A percentile compares a stretch with the other conserved stretches of the same genome.
phyloP scores from a whole-genome alignment of 2,888 invertebrate species.

The Chalcis sispes region DNA sequence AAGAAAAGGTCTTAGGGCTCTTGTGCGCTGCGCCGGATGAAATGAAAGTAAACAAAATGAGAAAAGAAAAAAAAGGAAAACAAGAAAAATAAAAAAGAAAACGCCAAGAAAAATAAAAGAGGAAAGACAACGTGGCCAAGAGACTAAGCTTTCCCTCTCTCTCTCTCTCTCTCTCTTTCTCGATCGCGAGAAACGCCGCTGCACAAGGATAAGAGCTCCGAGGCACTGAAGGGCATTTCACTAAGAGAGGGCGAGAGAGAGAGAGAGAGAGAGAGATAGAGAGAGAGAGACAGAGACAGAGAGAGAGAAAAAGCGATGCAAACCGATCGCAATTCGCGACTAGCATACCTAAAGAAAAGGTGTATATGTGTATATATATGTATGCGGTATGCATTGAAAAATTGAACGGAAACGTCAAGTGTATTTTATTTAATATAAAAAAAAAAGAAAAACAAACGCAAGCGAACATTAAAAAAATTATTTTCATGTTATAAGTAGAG shows the following conservation, averaged over 20 bases:
- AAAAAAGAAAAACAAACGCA: too few relatives aligned
- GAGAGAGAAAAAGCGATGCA: conserved; percentile 32
- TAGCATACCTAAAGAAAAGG: too few relatives aligned
- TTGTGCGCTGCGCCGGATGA: not conserved
- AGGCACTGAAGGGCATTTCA: not conserved
- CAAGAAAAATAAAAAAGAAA: not conserved
- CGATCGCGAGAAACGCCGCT: too few relatives aligned
- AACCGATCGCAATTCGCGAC: conserved; percentile 12
- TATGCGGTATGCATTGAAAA: too few relatives aligned
- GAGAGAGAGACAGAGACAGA: conserved; percentile 10
- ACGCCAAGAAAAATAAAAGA: not conserved
- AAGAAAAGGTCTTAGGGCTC: conserved; percentile 13
- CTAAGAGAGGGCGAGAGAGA: not conserved
- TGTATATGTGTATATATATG: too few relatives aligned
- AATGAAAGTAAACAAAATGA: not conserved
- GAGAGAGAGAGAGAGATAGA: conserved; percentile 26
- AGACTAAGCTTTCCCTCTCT: not conserved
- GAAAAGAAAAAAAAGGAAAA: not conserved
- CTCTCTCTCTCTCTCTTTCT: conserved; percentile 4
- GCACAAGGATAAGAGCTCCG: too few relatives aligned
- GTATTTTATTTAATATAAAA: too few relatives aligned
- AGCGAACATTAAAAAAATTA: too few relatives aligned
- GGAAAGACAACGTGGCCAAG: not conserved
- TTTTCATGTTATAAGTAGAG: too few relatives aligned
- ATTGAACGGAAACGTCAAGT: too few relatives aligned